A percentile compares a stretch with the other conserved stretches of the same genome.
phyloP scores from a whole-genome alignment of 2,797 vertebrate genomes.

The Manis crassicaudata region DNA sequence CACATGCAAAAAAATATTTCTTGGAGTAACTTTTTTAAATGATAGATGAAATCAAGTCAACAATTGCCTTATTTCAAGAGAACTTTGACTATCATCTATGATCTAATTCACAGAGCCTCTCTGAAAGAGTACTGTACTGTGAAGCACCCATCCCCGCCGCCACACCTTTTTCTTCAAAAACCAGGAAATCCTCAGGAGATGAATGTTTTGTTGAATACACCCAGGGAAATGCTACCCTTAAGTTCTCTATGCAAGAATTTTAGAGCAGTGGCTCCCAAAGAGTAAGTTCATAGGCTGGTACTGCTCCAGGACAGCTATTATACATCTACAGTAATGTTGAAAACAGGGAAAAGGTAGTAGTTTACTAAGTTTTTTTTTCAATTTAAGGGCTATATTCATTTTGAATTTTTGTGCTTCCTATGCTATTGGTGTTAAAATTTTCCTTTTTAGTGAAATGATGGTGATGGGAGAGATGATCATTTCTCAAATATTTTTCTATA shows the following conservation, averaged over 20 bases:
- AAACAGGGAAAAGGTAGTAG: background rate
- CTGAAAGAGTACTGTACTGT: background rate
- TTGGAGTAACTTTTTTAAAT: background rate
- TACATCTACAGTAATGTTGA: background rate
- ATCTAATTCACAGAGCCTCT: background rate
- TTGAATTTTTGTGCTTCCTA: conserved; percentile 33
- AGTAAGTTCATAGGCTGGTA: background rate
- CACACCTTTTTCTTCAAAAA: background rate
- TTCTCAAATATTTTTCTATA: background rate
- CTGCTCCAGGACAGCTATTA: background rate
- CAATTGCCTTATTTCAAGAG: background rate
- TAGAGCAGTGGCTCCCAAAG: background rate
- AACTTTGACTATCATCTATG: background rate
- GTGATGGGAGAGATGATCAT: background rate
- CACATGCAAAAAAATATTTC: background rate
- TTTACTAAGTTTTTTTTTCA: background rate
- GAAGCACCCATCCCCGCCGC: background rate
- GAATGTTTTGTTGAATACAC: background rate
- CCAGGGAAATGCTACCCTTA: background rate
- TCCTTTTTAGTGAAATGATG: conserved; percentile 33
- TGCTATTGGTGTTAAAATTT: background rate
- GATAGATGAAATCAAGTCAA: background rate
- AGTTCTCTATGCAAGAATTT: background rate
- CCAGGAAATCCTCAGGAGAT: background rate
- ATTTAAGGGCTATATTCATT: background rate